Conservation (phyloP, 2,113 vertebrate genomes). For the Psammodynastes pulverulentus region DNA sequence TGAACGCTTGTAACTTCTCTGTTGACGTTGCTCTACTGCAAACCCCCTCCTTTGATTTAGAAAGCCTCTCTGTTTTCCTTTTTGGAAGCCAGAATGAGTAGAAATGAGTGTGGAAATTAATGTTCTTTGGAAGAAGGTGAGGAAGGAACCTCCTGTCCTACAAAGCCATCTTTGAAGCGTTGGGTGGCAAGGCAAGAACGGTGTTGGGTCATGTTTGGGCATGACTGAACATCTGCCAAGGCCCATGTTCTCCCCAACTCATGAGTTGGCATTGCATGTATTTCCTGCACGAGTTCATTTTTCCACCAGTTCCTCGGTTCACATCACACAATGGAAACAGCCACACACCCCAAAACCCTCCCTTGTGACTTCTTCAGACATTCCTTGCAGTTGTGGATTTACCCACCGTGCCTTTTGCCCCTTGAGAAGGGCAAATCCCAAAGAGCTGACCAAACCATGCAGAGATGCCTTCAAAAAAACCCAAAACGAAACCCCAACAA, state of each 20-base stretch:
- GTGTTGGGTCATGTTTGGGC: neutral
- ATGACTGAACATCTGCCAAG: neutral
- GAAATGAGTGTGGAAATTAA: neutral
- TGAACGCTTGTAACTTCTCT: constrained; percentile 41
- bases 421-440: fast-evolving
- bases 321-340: neutral
- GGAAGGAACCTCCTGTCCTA: neutral
- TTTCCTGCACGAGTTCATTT: neutral
- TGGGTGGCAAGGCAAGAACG: neutral
- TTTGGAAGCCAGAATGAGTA: constrained; percentile 23
- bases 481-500: no score
- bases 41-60: constrained; percentile 21
- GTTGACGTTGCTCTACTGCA: constrained; percentile 34
- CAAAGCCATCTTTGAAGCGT: neutral
- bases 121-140: neutral
- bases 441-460: constrained; percentile 6
- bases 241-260: neutral
- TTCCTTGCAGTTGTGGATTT: neutral
- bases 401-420: neutral
- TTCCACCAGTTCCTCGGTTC: neutral
- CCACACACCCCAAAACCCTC: neutral
- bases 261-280: neutral
- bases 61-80: constrained; percentile 29
- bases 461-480: neutral
- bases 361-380: neutral